phyloP scores from a whole-genome alignment of 2,888 invertebrate genomes.

The Cheilosia pagana region DNA sequence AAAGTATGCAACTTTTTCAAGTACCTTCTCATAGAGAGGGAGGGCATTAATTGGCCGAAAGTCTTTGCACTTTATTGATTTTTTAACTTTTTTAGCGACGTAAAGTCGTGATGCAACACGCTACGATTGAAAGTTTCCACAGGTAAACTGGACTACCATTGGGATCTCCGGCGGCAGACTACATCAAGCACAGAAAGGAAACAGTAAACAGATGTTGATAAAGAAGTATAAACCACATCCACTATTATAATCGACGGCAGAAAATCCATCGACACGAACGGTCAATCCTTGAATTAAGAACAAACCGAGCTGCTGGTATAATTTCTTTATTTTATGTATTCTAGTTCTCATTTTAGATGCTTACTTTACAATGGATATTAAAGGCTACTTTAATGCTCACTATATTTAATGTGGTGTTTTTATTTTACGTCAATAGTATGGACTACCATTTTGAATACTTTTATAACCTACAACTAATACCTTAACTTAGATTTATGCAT shows the following conservation, averaged over 20 bases:
- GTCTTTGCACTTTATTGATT: too few relatives aligned
- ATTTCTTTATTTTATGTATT: slow-evolving; percentile 51
- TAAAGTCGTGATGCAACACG: not conserved
- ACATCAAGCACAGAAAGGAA: too few relatives aligned
- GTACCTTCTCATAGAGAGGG: too few relatives aligned
- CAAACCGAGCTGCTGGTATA: not conserved
- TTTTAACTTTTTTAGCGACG: too few relatives aligned
- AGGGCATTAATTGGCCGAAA: too few relatives aligned
- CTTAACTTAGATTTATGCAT: slow-evolving; percentile 34
- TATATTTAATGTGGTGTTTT: not conserved
- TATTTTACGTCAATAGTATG: slow-evolving; percentile 21
- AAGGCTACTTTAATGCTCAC: slow-evolving; percentile 11
- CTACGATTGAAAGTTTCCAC: not conserved
- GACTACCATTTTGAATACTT: slow-evolving; percentile 65
- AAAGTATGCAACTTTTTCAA: not conserved
- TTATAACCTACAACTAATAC: slow-evolving; percentile 47
- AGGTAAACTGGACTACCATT: too few relatives aligned
- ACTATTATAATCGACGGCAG: too few relatives aligned
- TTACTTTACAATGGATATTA: slow-evolving; percentile 51
- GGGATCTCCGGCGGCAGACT: too few relatives aligned
- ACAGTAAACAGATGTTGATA: too few relatives aligned
- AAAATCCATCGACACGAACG: too few relatives aligned
- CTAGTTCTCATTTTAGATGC: slow-evolving; percentile 47
- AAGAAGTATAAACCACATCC: too few relatives aligned
- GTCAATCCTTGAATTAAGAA: too few relatives aligned